These are phyloP conservation scores for Asbolus verrucosus DNA, from an alignment of 1,140 invertebrate genomes.

Conservation along the genomic window DNA sequence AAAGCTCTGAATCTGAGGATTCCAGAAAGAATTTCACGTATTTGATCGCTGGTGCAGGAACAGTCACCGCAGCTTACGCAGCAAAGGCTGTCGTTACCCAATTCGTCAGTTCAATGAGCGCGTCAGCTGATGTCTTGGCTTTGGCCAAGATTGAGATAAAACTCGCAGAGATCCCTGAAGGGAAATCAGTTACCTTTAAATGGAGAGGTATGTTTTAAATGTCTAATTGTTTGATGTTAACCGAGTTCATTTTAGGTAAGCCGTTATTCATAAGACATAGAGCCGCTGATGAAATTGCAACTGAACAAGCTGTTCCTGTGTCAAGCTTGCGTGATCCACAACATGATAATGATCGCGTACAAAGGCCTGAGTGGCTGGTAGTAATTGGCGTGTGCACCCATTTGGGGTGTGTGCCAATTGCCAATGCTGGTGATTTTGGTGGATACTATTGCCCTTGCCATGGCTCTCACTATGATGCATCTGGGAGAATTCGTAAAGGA, in stretches of 20 bases:
- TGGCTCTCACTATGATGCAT: conserved; percentile 98
- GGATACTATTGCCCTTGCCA: conserved; percentile 99
- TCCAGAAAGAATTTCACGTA: conserved; percentile 83
- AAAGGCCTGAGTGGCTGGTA: conserved; percentile 91
- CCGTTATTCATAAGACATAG: conserved; percentile 96
- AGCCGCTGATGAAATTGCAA: conserved; percentile 82
- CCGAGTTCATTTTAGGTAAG: conserved; percentile 72
- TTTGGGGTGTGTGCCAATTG: conserved; percentile 96
- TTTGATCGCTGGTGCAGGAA: conserved; percentile 81
- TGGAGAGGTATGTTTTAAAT: conserved; percentile 82
- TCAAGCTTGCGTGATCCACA: conserved; percentile 88
- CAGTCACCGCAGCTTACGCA: conserved; percentile 79
- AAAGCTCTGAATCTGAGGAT: conserved; percentile 71
- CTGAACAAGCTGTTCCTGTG: conserved; percentile 81
- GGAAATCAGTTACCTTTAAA: conserved; percentile 95
- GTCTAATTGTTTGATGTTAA: not conserved
- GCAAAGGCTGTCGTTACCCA: conserved; percentile 85
- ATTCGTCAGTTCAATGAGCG: conserved; percentile 83
- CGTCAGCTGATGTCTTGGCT: conserved; percentile 95
- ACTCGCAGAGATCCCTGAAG: conserved; percentile 88
- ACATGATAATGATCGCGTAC: conserved; percentile 82
- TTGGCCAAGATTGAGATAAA: conserved; percentile 97
- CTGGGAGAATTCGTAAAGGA: conserved; percentile 97
- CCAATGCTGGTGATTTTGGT: conserved; percentile 91
- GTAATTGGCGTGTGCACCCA: conserved; percentile 98